Base-by-base conservation (phyloP, 2,797 vertebrate genomes). In the Picus viridis region DNA sequence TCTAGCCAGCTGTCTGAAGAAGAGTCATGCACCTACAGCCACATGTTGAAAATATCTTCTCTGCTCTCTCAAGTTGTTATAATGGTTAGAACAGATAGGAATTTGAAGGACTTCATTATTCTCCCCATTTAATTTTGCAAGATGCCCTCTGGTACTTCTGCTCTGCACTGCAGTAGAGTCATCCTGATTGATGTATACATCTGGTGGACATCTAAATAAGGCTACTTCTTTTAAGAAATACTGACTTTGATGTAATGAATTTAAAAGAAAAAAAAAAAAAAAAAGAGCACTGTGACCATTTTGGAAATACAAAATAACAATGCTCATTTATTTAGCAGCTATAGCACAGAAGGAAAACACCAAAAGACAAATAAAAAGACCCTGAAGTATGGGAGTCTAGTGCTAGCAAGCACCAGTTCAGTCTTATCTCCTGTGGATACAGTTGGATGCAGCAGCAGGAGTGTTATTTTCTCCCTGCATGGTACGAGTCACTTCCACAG, bases 391-490 rank as follows among this genome's bases (percentile, higher is more conserved):
- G 89, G 87, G 74, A 89, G 83, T 88, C 77, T 49, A 69, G 88
- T 77, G 51, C 62, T 92, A 71, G 89, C 51, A 88, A 94, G 56
- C 65, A 89, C 83, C 90, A 88, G 64, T 84, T 95, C 80, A 82
- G 87, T 58, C 74, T 94, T 89, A 74, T 93, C 91, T 94, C 93
- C 87, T 74, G 53, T 82, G 69, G 91, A 71, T 94, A 49, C 72
- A 92, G 94, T 6, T 95, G 95, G 94, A 95, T 0, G 5, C 92
- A 95, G 62, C 93, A 96, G 90, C 91, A 92, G 88, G 92, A 94
- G 71, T 56, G 83, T 96, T 92, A 94, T 96, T 96, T 95, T 93
- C 93, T 93, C 94, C 69, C 94, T 88, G 89, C 72, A 8, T 83
- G 93, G 49, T 90, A 59, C 2, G 1, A 95, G 95, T 84, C 91